These are phyloP conservation scores for Cydia splendana DNA, from an alignment of 1,140 invertebrate genomes.

Conservation along the genomic window DNA sequence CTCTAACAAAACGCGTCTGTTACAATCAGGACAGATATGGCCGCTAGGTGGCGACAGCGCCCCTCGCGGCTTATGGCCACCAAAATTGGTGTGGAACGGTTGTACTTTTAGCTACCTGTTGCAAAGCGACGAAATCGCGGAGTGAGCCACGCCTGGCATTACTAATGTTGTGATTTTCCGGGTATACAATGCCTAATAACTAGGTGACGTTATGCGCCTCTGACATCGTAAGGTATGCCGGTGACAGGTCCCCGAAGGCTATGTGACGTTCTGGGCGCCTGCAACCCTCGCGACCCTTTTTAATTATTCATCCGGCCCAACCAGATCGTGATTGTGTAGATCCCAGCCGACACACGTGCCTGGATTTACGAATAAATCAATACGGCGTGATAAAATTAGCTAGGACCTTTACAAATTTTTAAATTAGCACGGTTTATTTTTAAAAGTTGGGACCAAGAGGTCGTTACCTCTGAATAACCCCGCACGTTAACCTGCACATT, in stretches of 20 bases:
- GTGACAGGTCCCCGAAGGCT: slow-evolving; percentile 44
- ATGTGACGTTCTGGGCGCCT: slow-evolving; percentile 47
- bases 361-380: slow-evolving; percentile 36
- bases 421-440: background rate
- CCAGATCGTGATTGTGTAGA: slow-evolving; percentile 47
- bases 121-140: too few relatives aligned
- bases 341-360: slow-evolving; percentile 38
- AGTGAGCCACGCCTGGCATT: too few relatives aligned
- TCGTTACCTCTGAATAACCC: background rate
- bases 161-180: background rate
- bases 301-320: slow-evolving; percentile 58
- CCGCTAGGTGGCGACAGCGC: too few relatives aligned
- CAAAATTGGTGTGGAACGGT: too few relatives aligned
- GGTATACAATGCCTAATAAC: slow-evolving; percentile 28
- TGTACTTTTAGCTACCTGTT: too few relatives aligned
- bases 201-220: slow-evolving; percentile 17
- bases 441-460: background rate
- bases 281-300: slow-evolving; percentile 46
- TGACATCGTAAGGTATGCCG: slow-evolving; percentile 34
- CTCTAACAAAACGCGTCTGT: too few relatives aligned
- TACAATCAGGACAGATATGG: too few relatives aligned
- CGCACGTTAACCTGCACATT: too few relatives aligned
- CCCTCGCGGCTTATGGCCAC: too few relatives aligned
- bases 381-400: slow-evolving; percentile 15
- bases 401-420: slow-evolving; percentile 26